These are phyloP conservation scores for Griposia aprilina DNA, from an alignment of 2,888 invertebrate species.

Conservation along the genomic window DNA sequence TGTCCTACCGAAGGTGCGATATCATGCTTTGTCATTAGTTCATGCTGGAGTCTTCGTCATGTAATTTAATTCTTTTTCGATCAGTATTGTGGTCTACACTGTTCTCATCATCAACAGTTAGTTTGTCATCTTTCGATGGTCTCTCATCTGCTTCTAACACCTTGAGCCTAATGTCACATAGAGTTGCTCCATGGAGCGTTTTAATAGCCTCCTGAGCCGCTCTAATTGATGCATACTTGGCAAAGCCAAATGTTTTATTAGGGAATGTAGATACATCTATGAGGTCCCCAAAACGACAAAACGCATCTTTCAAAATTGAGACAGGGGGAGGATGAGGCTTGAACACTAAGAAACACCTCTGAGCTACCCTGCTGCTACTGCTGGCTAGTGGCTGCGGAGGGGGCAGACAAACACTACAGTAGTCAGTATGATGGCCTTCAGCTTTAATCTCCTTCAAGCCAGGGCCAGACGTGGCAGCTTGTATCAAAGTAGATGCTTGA, in stretches of 20 bases:
- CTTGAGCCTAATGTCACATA: conserved; percentile 95
- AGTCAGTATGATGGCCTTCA: conserved; percentile 77
- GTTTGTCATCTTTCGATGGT: conserved; percentile 74
- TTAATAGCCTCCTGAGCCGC: conserved; percentile 94
- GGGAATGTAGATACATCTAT: conserved; percentile 97
- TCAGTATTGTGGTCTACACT: conserved; percentile 74
- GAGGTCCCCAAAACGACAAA: conserved; percentile 97
- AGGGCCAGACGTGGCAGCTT: conserved; percentile 89
- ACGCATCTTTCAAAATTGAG: conserved; percentile 94
- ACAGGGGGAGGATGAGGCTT: conserved; percentile 93
- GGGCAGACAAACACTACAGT: conserved; percentile 93
- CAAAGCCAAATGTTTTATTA: conserved; percentile 98
- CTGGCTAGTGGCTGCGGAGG: conserved; percentile 92
- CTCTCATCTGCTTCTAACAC: conserved; percentile 97
- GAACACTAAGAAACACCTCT: conserved; percentile 93
- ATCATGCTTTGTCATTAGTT: conserved; percentile 42
- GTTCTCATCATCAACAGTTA: conserved; percentile 68
- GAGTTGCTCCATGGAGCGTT: conserved; percentile 94
- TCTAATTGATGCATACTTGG: conserved; percentile 94
- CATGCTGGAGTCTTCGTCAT: conserved; percentile 61
- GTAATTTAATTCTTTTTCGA: conserved; percentile 79
- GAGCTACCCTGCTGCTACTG: conserved; percentile 91
- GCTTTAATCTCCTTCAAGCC: conserved; percentile 63
- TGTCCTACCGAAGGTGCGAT: too few relatives aligned
- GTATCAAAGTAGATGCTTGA: conserved; percentile 94